Evolutionary conservation across 2,797 vertebrate genomes (phyloP).

Genomic region (Meriones psammophilus): DNA sequence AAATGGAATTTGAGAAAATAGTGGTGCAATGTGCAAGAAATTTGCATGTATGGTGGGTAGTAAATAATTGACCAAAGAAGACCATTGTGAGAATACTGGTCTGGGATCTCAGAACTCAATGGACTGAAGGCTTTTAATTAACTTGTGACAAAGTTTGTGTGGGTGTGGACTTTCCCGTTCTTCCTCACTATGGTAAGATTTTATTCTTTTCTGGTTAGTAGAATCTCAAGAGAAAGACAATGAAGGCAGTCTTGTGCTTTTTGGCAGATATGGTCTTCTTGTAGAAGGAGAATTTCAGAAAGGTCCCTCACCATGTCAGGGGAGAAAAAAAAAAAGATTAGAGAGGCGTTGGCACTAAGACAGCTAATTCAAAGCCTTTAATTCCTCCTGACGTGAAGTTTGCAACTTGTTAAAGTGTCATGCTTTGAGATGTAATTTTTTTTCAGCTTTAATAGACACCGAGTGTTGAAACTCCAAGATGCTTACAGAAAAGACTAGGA

Average conservation of each 20-base stretch:
- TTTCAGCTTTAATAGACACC: background rate
- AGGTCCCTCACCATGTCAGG: background rate
- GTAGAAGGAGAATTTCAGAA: background rate
- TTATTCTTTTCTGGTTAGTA: background rate
- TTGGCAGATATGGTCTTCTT: background rate
- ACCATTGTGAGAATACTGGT: background rate
- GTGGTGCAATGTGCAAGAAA: too few species aligned
- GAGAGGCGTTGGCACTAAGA: background rate
- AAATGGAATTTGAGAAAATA: slow-evolving; percentile 43
- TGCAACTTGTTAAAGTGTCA: background rate
- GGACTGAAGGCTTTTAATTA: background rate
- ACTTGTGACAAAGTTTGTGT: background rate
- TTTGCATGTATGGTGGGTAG: background rate
- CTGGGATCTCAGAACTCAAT: background rate
- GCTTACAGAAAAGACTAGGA: slow-evolving; percentile 41
- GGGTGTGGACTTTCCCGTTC: background rate
- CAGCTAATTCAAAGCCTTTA: background rate
- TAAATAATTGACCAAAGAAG: background rate
- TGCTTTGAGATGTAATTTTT: background rate
- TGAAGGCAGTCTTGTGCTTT: background rate
- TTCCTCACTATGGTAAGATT: background rate
- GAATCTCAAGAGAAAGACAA: background rate
- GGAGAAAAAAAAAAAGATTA: background rate
- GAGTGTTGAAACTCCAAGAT: background rate
- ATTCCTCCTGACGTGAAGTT: background rate